These are phyloP conservation scores for Ectemnius continuus DNA, from an alignment of 2,888 invertebrate genomes.

Conservation along the genomic window DNA sequence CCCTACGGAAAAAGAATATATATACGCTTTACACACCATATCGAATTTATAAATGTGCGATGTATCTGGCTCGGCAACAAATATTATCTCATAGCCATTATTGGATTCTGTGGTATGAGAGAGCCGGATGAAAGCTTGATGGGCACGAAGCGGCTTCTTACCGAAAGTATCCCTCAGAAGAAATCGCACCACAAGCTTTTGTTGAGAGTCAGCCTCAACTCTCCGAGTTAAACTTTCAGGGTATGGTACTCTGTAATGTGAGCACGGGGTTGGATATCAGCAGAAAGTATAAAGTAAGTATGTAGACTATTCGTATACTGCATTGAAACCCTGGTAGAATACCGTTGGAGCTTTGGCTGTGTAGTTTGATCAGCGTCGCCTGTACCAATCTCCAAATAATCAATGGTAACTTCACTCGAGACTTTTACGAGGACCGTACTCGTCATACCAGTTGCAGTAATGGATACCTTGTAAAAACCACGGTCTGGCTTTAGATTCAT, in stretches of 20 bases:
- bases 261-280: no score
- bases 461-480: constrained; percentile 90
- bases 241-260: constrained; percentile 82
- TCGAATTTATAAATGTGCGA: constrained; percentile 92
- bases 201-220: constrained; percentile 92
- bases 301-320: neutral
- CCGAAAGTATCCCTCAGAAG: constrained; percentile 85
- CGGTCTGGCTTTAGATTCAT: constrained; percentile 88
- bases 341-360: constrained; percentile 86
- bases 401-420: constrained; percentile 87
- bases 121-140: constrained; percentile 93
- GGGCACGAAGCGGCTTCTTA: constrained; percentile 85
- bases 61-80: constrained; percentile 93
- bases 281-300: neutral
- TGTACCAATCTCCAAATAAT: constrained; percentile 90
- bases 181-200: constrained; percentile 92
- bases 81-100: constrained; percentile 90
- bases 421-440: constrained; percentile 83
- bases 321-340: constrained; percentile 43
- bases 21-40: constrained; percentile 81
- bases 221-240: constrained; percentile 85
- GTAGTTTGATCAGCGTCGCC: constrained; percentile 94
- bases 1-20: neutral
- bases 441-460: constrained; percentile 84
- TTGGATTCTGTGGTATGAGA: constrained; percentile 77